phyloP scores from a whole-genome alignment of 2,888 invertebrate genomes.

The Rhagophthalmus giganteus region DNA sequence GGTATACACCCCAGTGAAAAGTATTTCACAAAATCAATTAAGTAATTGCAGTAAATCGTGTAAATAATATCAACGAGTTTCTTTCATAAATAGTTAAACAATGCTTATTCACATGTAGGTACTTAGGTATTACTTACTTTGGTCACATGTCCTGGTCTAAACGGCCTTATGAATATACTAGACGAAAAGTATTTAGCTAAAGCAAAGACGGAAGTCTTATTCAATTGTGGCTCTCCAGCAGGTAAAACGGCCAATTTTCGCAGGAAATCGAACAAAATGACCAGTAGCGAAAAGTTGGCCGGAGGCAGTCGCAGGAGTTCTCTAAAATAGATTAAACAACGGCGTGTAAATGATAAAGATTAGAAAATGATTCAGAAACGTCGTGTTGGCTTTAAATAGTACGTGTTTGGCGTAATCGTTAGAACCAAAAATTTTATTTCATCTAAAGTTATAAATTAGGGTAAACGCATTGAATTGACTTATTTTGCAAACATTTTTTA shows the following conservation, averaged over 20 bases:
- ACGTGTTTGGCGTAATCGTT: too few species aligned
- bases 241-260: constrained; percentile 18
- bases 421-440: too few species aligned
- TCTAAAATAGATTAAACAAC: constrained; percentile 16
- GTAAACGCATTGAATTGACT: too few species aligned
- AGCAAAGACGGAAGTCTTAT: constrained; percentile 17
- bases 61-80: too few species aligned
- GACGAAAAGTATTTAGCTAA: constrained; percentile 29
- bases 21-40: too few species aligned
- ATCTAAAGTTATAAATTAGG: too few species aligned
- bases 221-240: constrained; percentile 16
- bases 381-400: too few species aligned
- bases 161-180: constrained; percentile 24
- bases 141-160: constrained; percentile 18
- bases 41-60: too few species aligned
- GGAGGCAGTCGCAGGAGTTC: constrained; percentile 25
- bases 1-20: too few species aligned
- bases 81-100: background rate
- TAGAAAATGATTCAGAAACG: background rate
- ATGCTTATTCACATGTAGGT: background rate
- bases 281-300: constrained; percentile 18
- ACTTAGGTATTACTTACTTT: constrained; percentile 29
- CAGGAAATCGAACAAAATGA: constrained; percentile 21
- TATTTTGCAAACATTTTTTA: too few species aligned
- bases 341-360: background rate